Evolutionary conservation across 2,888 invertebrate genomes (phyloP), one percentile per base, ranked within the genome.

Genomic region (Eupithecia insigniata): DNA sequence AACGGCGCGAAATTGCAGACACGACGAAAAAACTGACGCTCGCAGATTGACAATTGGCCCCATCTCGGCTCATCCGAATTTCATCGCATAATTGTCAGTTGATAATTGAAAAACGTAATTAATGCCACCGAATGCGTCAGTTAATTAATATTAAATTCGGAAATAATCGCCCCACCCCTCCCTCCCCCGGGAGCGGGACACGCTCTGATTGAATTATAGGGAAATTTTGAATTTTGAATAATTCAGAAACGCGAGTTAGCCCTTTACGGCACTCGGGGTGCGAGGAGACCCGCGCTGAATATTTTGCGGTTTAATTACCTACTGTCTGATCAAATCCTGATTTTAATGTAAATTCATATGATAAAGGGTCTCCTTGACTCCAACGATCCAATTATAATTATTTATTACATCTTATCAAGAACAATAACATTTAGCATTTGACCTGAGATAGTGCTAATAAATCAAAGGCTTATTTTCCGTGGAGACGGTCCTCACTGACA

Each of bases 71-170:
- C 90, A 89, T 91, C 90, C 89, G 84, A 88, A 89, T 90, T 90
- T 87, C 90, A 88, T 88, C 89, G 89, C 89, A 88, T 92, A 92
- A 93, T 92, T 92, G 93, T 92, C 93, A 92, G 81, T 89, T 87
- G 89, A 87, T 93, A 93, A 93, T 94, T 93, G 93, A 93, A 93
- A 93, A 94, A 93, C 92, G 91, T 90, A 93, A 93, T 93, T 93
- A 93, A 87, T 83, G 80, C 83, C 84, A 83, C 83, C 86, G 89
- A 88, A 89, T 89, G 89, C 89, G 91, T 89, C 89, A 87, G 91
- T 92, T 94, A 94, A 94, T 94, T 94, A 94, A 93, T 94, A 94
- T 93, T 93, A 94, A 94, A 94, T 94, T 94, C 91, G 92, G 92
- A 92, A 94, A 94, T 94, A 94, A 94, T 94, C 92, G 87, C 84